phyloP scores from a whole-genome alignment of 2,888 invertebrate species.

The Digitonthophagus gazella region DNA sequence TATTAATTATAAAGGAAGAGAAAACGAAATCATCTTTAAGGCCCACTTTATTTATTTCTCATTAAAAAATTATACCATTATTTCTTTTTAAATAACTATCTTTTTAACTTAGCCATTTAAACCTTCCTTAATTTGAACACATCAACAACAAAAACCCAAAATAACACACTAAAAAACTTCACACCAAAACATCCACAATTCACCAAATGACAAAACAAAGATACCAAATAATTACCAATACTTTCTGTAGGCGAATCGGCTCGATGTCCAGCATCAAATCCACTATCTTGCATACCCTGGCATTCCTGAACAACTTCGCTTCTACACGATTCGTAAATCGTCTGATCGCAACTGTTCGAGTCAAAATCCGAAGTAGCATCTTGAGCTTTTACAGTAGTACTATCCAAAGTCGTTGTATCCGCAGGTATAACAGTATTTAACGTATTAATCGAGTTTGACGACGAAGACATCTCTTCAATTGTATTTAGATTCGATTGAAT shows the following conservation, averaged over 20 bases:
- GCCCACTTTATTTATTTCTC: too few relatives aligned
- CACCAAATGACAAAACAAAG: background rate
- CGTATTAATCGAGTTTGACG: constrained; percentile 33
- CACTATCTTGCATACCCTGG: constrained; percentile 38
- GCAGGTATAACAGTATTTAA: constrained; percentile 34
- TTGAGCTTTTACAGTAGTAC: constrained; percentile 25
- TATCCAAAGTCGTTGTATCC: constrained; percentile 15
- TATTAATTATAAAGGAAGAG: too few relatives aligned
- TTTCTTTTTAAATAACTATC: too few relatives aligned
- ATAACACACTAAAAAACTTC: background rate
- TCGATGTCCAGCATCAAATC: constrained; percentile 34
- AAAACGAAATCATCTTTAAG: too few relatives aligned
- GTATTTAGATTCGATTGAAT: constrained; percentile 16
- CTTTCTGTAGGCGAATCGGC: constrained; percentile 37
- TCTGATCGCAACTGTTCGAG: constrained; percentile 16
- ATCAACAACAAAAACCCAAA: background rate
- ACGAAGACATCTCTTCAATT: constrained; percentile 31
- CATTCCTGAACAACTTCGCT: constrained; percentile 11
- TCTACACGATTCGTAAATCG: background rate
- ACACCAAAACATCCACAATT: background rate
- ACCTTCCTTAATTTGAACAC: background rate
- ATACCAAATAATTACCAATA: constrained; percentile 33
- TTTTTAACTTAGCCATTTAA: background rate
- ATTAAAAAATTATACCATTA: too few relatives aligned
- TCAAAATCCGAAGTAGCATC: constrained; percentile 34